phyloP scores from a whole-genome alignment of 2,888 invertebrate genomes.

The Siphlonurus alternatus region DNA sequence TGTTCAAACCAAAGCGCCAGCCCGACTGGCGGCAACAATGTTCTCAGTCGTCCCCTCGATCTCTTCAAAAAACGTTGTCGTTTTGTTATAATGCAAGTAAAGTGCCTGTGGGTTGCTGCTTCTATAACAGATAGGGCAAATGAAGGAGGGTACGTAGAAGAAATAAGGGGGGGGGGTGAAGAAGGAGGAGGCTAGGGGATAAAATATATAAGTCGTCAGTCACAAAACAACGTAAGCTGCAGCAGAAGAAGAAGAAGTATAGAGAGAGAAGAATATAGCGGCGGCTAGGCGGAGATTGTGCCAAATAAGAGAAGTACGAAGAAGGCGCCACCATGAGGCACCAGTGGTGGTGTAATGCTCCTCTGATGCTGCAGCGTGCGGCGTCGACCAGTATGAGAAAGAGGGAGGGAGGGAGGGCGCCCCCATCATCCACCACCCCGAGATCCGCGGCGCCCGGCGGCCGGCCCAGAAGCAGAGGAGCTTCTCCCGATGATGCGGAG shows the following conservation, averaged over 20 bases:
- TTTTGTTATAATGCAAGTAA: neutral
- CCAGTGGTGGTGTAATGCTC: no score
- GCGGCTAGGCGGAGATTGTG: neutral
- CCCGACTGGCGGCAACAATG: neutral
- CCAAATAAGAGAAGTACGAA: no score
- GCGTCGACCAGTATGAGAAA: no score
- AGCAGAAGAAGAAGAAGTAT: no score
- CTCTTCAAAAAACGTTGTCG: neutral
- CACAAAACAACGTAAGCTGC: neutral
- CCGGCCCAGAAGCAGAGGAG: no score
- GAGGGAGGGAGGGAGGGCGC: neutral
- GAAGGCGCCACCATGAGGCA: no score
- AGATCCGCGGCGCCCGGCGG: neutral
- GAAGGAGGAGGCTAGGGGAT: neutral
- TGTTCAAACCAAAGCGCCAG: neutral
- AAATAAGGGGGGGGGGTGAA: neutral
- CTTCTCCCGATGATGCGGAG: no score
- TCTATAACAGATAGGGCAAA: neutral
- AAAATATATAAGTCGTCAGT: neutral
- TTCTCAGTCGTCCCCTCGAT: neutral
- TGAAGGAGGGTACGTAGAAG: neutral
- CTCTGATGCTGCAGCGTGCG: neutral
- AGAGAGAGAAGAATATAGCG: neutral
- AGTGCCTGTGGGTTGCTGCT: neutral
- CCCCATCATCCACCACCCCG: neutral